Base-by-base conservation (phyloP, 2,113 vertebrate species). In the Junco hyemalis region DNA sequence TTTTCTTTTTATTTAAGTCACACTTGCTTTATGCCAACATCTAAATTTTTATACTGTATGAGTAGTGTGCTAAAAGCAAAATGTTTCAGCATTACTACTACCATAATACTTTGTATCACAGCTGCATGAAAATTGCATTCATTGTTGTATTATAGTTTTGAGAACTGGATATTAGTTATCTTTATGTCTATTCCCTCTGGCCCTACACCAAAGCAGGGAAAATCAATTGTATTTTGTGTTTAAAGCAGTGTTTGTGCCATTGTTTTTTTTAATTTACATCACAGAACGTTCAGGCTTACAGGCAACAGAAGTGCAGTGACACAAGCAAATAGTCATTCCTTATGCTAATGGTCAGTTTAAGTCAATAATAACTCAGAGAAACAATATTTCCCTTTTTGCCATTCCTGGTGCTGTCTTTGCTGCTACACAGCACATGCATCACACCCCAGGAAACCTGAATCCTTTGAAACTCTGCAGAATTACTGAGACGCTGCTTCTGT, bases 201-300 rank as follows among this genome's bases (percentile, higher is more conserved):
- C 71, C 85, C 64, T 95, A 92, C 93, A 96, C 36, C 12, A 24
- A 93, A 90, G 36, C 89, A 81, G 88, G 31, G 35, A 92, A 96
- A 96, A 96, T 93, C 60, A 89, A 56, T 76, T 94, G 70, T 50
- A 79, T 96, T 95, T 91, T 90, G 50, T 94, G 56, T 63, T 91
- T 97, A 86, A 94, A 90, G 51, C 35, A 79, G 48, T 72, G 51
- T 92, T 88, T 28, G 59, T 51, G 1, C 29, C 65, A 57, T 57
- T 93, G 21, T 20, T 94, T 51, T 9, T 50, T 89, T 90, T 93
- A 56, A 85, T 92, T 95, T 95, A 57, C 42, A 48, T 73, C 59
- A 35, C 51, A 79, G 70, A 90, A 35, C 0, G 1, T 86, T 88
- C 51, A n/a, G 5, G 21, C 61, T 73, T 95, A 81, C 86, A 93